A percentile compares a stretch with the other conserved stretches of the same genome.
These are phyloP conservation scores for Sternarchorhynchus goeldii DNA, from an alignment of 2,797 vertebrate genomes.

Conservation along the genomic window DNA sequence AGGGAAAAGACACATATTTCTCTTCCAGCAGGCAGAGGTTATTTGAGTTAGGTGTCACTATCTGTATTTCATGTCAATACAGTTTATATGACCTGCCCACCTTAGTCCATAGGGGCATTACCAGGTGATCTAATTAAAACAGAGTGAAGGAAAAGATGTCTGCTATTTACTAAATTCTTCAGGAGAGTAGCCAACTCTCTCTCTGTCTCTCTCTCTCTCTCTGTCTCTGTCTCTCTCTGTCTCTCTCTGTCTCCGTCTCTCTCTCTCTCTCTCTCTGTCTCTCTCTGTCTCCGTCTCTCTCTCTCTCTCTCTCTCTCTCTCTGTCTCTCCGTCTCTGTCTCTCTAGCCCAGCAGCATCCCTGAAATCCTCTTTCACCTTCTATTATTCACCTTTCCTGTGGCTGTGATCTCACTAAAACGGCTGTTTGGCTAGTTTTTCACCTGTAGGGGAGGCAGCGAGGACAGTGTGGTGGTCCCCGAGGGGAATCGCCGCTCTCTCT, in stretches of 20 bases:
- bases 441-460: conserved; percentile 43
- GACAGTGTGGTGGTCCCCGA: conserved; percentile 46
- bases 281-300: neutral
- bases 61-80: conserved; percentile 33
- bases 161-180: too few relatives aligned
- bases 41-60: conserved; percentile 26
- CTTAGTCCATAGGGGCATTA: conserved; percentile 6
- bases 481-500: conserved; percentile 34
- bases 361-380: conserved; percentile 42
- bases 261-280: neutral
- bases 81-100: conserved; percentile 36
- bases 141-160: neutral
- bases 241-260: neutral
- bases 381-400: conserved; percentile 35
- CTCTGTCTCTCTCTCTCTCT: neutral
- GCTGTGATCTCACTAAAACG: conserved; percentile 45
- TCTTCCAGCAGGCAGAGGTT: neutral
- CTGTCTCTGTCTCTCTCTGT: neutral
- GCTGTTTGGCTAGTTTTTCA: conserved; percentile 49
- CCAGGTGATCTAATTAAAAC: conserved; percentile 34
- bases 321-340: conserved; percentile 5
- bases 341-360: conserved; percentile 12
- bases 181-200: too few relatives aligned
- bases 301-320: neutral
- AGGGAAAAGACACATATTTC: too few relatives aligned